Percentiles rank a stretch among this genome's conserved stretches.
Evolutionary conservation across 2,888 invertebrate genomes (phyloP).

Genomic region (Eumerus sabulonum): DNA sequence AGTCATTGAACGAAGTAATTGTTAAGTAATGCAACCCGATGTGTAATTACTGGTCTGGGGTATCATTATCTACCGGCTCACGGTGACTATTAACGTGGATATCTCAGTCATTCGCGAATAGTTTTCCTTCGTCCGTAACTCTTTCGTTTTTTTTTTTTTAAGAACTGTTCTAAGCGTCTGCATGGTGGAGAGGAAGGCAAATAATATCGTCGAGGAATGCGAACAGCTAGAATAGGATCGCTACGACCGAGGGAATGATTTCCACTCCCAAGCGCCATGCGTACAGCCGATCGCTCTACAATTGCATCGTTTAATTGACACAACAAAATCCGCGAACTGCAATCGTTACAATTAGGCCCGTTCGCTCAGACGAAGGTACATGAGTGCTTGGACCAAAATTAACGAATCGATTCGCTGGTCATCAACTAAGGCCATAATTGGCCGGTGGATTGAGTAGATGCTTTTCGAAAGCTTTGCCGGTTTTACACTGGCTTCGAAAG

Average conservation of each 20-base stretch:
- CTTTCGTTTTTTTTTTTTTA: neutral
- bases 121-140: neutral
- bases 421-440: slow-evolving; percentile 29
- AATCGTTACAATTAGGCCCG: slow-evolving; percentile 78
- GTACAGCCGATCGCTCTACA: slow-evolving; percentile 71
- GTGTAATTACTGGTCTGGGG: slow-evolving; percentile 54
- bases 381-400: slow-evolving; percentile 37
- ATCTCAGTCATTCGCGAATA: slow-evolving; percentile 17
- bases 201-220: slow-evolving; percentile 44
- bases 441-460: no score
- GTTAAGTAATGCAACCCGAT: slow-evolving; percentile 62
- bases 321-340: slow-evolving; percentile 73
- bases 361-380: slow-evolving; percentile 12
- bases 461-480: no score
- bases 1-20: slow-evolving; percentile 63
- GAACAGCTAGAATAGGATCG: neutral
- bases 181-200: slow-evolving; percentile 10
- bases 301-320: slow-evolving; percentile 79
- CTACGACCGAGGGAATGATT: slow-evolving; percentile 42
- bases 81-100: slow-evolving; percentile 56
- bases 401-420: slow-evolving; percentile 59
- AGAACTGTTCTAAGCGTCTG: slow-evolving; percentile 41
- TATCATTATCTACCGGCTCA: slow-evolving; percentile 53
- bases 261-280: slow-evolving; percentile 33
- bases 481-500: no score